phyloP scores from a whole-genome alignment of 2,797 vertebrate species.

The Mormyrus proboscirostris region DNA sequence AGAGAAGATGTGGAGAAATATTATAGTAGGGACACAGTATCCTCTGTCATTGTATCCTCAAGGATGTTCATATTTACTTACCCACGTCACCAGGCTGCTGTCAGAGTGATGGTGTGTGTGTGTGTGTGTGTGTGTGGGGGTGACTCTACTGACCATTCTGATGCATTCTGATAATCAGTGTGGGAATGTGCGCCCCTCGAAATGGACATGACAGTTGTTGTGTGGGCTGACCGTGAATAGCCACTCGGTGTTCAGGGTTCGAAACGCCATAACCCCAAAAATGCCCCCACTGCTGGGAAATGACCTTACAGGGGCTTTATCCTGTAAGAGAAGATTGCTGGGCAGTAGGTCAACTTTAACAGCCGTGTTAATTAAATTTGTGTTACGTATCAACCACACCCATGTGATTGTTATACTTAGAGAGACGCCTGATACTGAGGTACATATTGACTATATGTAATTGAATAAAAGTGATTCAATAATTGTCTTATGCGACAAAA shows the following conservation, averaged over 20 bases:
- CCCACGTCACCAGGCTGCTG: neutral
- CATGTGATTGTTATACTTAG: neutral
- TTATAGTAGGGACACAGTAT: neutral
- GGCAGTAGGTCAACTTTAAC: neutral
- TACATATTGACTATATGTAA: neutral
- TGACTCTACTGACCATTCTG: too few species aligned
- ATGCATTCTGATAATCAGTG: slow-evolving; percentile 5
- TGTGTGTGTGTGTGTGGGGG: neutral
- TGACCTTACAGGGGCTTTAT: neutral
- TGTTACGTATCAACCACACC: neutral
- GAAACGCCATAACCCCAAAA: neutral
- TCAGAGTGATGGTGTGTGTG: neutral
- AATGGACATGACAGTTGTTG: neutral
- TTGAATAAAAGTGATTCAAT: neutral
- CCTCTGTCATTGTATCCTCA: neutral
- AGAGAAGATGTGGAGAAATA: neutral
- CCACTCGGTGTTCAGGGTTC: neutral
- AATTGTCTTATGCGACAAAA: neutral
- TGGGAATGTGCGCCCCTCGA: neutral
- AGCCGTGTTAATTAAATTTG: neutral
- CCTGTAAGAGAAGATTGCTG: neutral
- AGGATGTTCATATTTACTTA: neutral
- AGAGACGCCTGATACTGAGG: neutral
- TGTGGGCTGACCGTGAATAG: neutral
- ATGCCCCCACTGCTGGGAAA: neutral